These are phyloP conservation scores for Brevimyrus niger DNA, from an alignment of 2,113 vertebrate genomes.

Conservation along the genomic window DNA sequence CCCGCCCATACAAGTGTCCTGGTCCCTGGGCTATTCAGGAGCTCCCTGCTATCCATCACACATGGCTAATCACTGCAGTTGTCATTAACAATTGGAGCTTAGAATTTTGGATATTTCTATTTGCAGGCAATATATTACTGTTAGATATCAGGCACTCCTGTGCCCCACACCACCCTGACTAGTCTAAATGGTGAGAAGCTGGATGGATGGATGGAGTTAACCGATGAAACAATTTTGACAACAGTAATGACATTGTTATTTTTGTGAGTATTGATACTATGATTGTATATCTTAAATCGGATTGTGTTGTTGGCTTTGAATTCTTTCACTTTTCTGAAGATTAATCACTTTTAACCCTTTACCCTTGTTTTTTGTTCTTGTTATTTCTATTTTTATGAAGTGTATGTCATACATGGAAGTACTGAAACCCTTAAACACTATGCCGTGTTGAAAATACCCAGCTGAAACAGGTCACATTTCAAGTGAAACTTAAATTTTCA, in stretches of 20 bases:
- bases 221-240: not conserved
- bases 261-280: not conserved
- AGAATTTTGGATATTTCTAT: not conserved
- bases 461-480: not conserved
- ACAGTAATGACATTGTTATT: not conserved
- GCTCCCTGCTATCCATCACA: not conserved
- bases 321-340: not conserved
- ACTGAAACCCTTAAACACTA: not conserved
- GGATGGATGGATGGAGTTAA: not conserved
- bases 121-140: not conserved
- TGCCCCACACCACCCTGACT: not conserved
- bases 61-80: constrained; percentile 12
- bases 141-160: not conserved
- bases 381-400: not conserved
- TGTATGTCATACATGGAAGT: not conserved
- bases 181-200: not conserved
- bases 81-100: constrained; percentile 14
- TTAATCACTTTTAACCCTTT: not conserved
- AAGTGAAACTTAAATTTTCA: not conserved
- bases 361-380: not conserved
- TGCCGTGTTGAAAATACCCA: not conserved
- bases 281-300: not conserved
- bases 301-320: not conserved
- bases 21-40: not conserved
- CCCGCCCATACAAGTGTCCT: constrained; percentile 19